Conservation (phyloP, 2,113 vertebrate genomes). For the Cyprinus carpio region DNA sequence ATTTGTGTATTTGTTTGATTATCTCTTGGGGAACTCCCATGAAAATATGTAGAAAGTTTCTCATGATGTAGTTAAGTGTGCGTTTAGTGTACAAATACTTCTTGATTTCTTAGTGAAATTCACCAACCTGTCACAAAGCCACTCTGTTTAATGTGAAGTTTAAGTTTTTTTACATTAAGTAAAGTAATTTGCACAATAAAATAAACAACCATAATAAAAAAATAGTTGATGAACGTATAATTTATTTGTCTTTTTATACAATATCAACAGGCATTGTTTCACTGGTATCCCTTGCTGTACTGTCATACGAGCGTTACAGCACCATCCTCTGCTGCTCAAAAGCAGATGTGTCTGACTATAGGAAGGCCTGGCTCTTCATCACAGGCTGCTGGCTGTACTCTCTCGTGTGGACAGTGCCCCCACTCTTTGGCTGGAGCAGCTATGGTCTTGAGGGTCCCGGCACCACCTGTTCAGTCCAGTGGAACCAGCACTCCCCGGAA, state of each 20-base stretch:
- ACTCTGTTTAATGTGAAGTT: no score
- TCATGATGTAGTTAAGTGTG: neutral
- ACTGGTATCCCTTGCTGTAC: conserved; percentile 51
- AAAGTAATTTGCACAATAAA: neutral
- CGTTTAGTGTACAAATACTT: no score
- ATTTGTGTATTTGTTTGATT: no score
- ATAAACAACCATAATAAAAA: neutral
- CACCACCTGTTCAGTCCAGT: conserved; percentile 54
- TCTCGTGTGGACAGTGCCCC: conserved; percentile 76
- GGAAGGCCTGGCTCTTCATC: conserved; percentile 48
- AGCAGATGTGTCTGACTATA: conserved; percentile 44
- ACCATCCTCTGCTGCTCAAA: conserved; percentile 41
- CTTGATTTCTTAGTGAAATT: no score
- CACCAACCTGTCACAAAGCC: no score
- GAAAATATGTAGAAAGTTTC: neutral
- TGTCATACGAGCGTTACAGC: conserved; percentile 52
- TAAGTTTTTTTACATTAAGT: no score
- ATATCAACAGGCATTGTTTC: conserved; percentile 53
- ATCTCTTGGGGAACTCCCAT: no score
- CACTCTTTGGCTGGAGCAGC: conserved; percentile 80
- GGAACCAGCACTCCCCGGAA: conserved; percentile 20
- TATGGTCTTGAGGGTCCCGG: conserved; percentile 71
- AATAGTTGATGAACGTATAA: neutral
- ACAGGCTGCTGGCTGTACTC: conserved; percentile 73
- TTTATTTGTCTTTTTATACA: neutral